Evolutionary conservation across 2,113 vertebrate genomes (phyloP).

Genomic region (Egretta garzetta): DNA sequence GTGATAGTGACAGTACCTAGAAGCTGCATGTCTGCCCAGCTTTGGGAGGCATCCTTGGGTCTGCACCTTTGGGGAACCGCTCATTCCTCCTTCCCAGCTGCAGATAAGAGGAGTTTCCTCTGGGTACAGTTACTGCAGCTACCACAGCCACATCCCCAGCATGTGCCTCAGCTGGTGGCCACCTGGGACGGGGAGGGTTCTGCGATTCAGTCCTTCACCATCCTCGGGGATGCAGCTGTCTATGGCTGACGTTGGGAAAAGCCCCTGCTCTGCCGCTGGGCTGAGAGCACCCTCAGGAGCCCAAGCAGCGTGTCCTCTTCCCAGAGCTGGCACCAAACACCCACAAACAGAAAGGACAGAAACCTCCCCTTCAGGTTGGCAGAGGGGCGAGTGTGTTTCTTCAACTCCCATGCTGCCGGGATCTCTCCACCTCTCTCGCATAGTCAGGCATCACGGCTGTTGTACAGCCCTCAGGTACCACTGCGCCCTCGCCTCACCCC

Average conservation of each 20-base stretch:
- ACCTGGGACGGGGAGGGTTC: not conserved
- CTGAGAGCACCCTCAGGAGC: not conserved
- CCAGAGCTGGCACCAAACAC: not conserved
- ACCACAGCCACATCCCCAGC: not conserved
- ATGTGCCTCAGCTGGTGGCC: not conserved
- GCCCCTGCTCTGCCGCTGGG: not conserved
- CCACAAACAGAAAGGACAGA: not conserved
- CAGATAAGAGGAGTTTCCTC: not conserved
- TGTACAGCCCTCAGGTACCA: not conserved
- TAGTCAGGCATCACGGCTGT: fast-evolving
- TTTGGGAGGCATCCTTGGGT: not conserved
- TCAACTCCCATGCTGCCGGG: not conserved
- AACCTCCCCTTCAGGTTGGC: not conserved
- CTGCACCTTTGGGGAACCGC: fast-evolving
- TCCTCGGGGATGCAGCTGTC: not conserved
- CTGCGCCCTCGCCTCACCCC: not conserved
- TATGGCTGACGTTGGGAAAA: not conserved
- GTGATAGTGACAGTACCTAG: not conserved
- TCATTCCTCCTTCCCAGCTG: not conserved
- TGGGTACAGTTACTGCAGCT: not conserved
- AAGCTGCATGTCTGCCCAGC: not conserved
- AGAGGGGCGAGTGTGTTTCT: not conserved
- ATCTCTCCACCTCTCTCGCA: not conserved
- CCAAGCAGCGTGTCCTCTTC: not conserved
- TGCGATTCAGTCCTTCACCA: not conserved